These are phyloP conservation scores for Esox masquinongy DNA, from an alignment of 2,797 vertebrate species.

Conservation along the genomic window DNA sequence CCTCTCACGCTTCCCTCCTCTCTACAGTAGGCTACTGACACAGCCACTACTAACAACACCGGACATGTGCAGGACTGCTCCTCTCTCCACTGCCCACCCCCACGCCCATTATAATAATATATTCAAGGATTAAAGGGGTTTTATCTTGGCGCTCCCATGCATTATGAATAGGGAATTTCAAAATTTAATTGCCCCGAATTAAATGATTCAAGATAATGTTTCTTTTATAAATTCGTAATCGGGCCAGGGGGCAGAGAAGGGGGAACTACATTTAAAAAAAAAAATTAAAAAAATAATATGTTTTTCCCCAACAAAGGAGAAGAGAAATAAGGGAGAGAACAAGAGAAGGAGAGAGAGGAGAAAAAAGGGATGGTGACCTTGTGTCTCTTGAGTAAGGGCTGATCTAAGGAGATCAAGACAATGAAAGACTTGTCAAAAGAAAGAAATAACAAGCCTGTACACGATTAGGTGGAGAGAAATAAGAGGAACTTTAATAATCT, in stretches of 20 bases:
- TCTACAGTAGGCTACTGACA: conserved; percentile 61
- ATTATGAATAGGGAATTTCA: conserved; percentile 82
- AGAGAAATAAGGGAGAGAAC: conserved; percentile 12
- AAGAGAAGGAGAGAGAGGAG: conserved; percentile 12
- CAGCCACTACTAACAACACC: conserved; percentile 72
- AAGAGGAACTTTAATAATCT: conserved; percentile 59
- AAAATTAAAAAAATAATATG: conserved; percentile 54
- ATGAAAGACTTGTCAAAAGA: conserved; percentile 13
- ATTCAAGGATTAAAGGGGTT: conserved; percentile 82
- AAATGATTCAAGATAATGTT: conserved; percentile 89
- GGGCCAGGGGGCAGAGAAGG: conserved; percentile 62
- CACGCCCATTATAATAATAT: conserved; percentile 80
- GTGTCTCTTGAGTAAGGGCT: conserved; percentile 24
- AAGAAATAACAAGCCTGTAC: conserved; percentile 44
- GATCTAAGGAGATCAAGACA: conserved; percentile 6
- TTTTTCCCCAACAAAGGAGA: conserved; percentile 29
- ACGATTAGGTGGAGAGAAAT: conserved; percentile 47
- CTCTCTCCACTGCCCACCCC: conserved; percentile 69
- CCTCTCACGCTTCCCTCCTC: conserved; percentile 48
- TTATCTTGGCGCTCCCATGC: conserved; percentile 79
- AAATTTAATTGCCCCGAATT: conserved; percentile 83
- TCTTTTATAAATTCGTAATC: conserved; percentile 83
- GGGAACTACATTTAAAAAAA: conserved; percentile 49
- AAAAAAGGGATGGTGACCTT: conserved; percentile 32
- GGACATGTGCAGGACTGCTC: conserved; percentile 71